Percentiles rank a stretch among this genome's conserved stretches.
These are phyloP conservation scores for Sphaerophoria taeniata DNA, from an alignment of 2,888 invertebrate genomes.

Conservation along the genomic window DNA sequence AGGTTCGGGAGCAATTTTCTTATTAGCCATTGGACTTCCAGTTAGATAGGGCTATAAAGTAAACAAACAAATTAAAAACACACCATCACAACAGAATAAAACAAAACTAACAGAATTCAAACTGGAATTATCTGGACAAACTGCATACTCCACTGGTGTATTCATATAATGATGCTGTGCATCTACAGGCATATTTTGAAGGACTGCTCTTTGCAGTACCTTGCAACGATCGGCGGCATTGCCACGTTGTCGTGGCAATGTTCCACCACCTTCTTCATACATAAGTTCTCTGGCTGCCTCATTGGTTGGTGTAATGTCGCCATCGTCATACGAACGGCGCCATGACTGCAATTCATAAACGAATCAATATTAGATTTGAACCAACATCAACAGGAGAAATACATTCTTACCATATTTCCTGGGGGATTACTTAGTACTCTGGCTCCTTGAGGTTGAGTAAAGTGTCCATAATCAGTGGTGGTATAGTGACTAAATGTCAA, in stretches of 20 bases:
- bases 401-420: constrained; percentile 79
- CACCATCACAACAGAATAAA: constrained; percentile 7
- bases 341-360: constrained; percentile 83
- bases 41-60: constrained; percentile 84
- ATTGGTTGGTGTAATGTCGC: constrained; percentile 95
- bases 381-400: not conserved
- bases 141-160: constrained; percentile 81
- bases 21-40: constrained; percentile 89
- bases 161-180: constrained; percentile 82
- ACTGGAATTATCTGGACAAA: constrained; percentile 76
- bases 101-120: constrained; percentile 76
- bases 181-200: constrained; percentile 81
- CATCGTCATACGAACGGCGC: constrained; percentile 93
- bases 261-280: constrained; percentile 89
- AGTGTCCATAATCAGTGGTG: constrained; percentile 82
- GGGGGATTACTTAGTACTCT: constrained; percentile 78
- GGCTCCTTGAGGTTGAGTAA: constrained; percentile 79
- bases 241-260: constrained; percentile 90
- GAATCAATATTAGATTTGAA: constrained; percentile 59
- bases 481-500: constrained; percentile 83
- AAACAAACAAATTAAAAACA: not conserved
- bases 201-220: constrained; percentile 80
- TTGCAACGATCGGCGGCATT: constrained; percentile 71
- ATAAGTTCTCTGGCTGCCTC: constrained; percentile 84
- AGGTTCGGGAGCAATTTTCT: constrained; percentile 92